phyloP scores from a whole-genome alignment of 2,797 vertebrate species.

The Aselliscus stoliczkanus region DNA sequence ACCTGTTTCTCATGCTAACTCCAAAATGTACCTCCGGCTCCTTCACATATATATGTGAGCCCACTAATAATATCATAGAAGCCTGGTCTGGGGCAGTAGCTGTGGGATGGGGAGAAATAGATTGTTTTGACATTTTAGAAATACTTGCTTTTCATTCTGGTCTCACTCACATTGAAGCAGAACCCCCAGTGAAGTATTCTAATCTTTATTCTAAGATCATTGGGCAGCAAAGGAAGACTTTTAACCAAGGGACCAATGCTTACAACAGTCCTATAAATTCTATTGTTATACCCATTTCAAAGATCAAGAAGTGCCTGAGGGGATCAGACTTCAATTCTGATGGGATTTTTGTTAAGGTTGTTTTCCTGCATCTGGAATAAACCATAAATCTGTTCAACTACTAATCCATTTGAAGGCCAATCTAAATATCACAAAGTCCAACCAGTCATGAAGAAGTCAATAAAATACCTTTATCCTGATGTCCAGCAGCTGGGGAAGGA shows the following conservation, averaged over 20 bases:
- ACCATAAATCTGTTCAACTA: not conserved
- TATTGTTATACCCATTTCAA: not conserved
- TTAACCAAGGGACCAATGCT: not conserved
- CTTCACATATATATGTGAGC: not conserved
- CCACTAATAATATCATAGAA: not conserved
- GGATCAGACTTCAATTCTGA: not conserved
- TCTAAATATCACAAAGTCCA: not conserved
- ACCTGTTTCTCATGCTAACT: not conserved
- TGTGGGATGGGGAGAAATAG: not conserved
- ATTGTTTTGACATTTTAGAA: not conserved
- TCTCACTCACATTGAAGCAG: not conserved
- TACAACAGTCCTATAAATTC: not conserved
- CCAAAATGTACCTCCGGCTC: not conserved
- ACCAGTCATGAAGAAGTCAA: not conserved
- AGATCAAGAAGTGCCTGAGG: not conserved
- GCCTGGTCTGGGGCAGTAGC: not conserved
- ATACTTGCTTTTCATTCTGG: not conserved
- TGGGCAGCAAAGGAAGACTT: not conserved
- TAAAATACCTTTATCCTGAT: not conserved
- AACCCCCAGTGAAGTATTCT: not conserved
- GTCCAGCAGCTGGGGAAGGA: not conserved
- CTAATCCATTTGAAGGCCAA: not conserved
- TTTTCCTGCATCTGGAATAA: not conserved
- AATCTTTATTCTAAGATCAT: not conserved
- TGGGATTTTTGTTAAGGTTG: not conserved